Evolutionary conservation across 2,888 invertebrate species (phyloP), one percentile per base, ranked within the genome.

Genomic region (Lithophane socia): DNA sequence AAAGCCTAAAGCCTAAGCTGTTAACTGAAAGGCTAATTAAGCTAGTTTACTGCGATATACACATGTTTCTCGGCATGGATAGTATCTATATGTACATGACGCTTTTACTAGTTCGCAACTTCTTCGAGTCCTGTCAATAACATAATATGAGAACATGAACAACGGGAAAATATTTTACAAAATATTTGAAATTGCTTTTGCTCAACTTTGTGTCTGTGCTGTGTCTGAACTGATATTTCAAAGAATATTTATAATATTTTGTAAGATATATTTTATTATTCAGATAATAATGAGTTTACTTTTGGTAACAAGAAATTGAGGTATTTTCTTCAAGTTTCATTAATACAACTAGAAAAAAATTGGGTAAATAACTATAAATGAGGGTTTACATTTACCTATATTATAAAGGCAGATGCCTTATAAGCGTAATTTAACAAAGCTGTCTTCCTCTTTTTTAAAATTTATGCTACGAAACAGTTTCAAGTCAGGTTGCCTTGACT

Each of bases 401-500:
- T 47, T 65, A 24, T 61, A 44, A n/a, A 56, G 18, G 16, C 3
- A 12, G 16, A 54, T 52, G n/a, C n/a, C n/a, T 21, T 24, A 24
- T 29, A 29, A 61, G 52, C 16, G 13, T 56, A 61, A 80, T 71
- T 66, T n/a, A 21, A 29, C 74, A 63, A 13, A 65, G 75, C 12
- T 18, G 37, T 29, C n/a, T 18, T 44, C 42, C 58, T n/a, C 12
- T 16, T 13, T 58, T 58, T 58, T 52, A 7, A 7, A 80, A 69
- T 60, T 79, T 67, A 42, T 80, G 56, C 71, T 69, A 60, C 54
- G 24, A 69, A 73, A 81, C 77, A 64, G 79, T 85, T 82, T 81
- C 47, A 60, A 80, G 74, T 66, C 73, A 83, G 77, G 79, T 87
- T 87, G 84, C 87, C 88, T 89, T 90, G 90, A 89, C 87, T 90